These are phyloP conservation scores for Grus americana DNA, from an alignment of 2,113 vertebrate species.

Conservation along the genomic window DNA sequence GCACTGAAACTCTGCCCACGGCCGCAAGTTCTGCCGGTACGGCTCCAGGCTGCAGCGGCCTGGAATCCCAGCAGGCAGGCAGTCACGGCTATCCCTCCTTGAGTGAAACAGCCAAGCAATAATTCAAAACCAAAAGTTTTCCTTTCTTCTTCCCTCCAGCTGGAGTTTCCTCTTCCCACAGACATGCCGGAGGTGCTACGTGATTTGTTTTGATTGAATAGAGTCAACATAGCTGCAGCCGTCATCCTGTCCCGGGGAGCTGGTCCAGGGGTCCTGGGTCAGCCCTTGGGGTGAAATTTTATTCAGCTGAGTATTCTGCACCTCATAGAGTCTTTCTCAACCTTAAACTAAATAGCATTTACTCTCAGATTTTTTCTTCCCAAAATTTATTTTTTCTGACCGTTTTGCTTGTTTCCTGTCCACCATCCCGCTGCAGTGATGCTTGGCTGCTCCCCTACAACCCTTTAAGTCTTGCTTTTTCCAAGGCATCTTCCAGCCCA, in stretches of 20 bases:
- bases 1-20: accelerated
- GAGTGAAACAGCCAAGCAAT: background rate
- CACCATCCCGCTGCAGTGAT: background rate
- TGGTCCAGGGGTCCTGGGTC: background rate
- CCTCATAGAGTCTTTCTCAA: background rate
- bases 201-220: background rate
- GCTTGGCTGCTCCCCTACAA: background rate
- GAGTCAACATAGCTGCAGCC: background rate
- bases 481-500: background rate
- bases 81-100: background rate
- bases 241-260: background rate
- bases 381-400: background rate
- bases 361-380: background rate
- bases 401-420: background rate
- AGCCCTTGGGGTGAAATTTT: background rate
- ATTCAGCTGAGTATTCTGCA: background rate
- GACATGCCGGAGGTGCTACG: background rate
- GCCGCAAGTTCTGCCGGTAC: accelerated
- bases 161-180: background rate
- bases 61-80: background rate
- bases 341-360: background rate
- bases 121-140: background rate
- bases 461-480: background rate
- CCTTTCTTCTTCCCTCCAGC: background rate
- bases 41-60: accelerated